Percentiles rank a stretch among this genome's conserved stretches.
phyloP scores from a whole-genome alignment of 30 jellyfish, hydroid and myxozoan species.

The Aurelia sp. region DNA sequence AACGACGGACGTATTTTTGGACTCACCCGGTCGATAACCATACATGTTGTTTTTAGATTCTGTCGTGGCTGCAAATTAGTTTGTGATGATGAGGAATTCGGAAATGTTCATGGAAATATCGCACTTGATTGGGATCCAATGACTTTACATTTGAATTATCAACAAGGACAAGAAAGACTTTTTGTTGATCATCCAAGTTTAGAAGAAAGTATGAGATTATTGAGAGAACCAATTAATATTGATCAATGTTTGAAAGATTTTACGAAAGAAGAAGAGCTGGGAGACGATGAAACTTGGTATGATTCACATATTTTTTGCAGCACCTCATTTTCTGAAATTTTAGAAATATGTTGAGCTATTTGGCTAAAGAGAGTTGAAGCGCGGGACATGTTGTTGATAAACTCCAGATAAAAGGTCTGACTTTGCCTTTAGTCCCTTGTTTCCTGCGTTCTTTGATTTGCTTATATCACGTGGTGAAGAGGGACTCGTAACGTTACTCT shows the following conservation, averaged over 20 bases:
- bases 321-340: background rate
- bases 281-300: slow-evolving; percentile 96
- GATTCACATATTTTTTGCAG: background rate
- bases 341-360: background rate
- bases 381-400: too few species aligned
- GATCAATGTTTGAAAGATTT: slow-evolving; percentile 92
- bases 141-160: slow-evolving; percentile 83
- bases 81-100: slow-evolving; percentile 77
- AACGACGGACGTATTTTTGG: too few species aligned
- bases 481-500: too few species aligned
- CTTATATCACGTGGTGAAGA: too few species aligned
- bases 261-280: slow-evolving; percentile 96
- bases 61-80: slow-evolving; percentile 89
- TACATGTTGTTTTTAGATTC: slow-evolving; percentile 43
- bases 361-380: too few species aligned
- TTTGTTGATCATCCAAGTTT: slow-evolving; percentile 74
- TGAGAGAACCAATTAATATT: slow-evolving; percentile 80
- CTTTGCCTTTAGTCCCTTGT: too few species aligned
- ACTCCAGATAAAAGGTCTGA: too few species aligned
- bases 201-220: slow-evolving; percentile 66
- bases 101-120: slow-evolving; percentile 22
- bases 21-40: too few species aligned
- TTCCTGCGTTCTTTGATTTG: too few species aligned
- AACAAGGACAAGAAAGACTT: slow-evolving; percentile 87
- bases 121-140: slow-evolving; percentile 97